Base-by-base conservation (phyloP, 2,113 vertebrate species). In the Solea solea region DNA sequence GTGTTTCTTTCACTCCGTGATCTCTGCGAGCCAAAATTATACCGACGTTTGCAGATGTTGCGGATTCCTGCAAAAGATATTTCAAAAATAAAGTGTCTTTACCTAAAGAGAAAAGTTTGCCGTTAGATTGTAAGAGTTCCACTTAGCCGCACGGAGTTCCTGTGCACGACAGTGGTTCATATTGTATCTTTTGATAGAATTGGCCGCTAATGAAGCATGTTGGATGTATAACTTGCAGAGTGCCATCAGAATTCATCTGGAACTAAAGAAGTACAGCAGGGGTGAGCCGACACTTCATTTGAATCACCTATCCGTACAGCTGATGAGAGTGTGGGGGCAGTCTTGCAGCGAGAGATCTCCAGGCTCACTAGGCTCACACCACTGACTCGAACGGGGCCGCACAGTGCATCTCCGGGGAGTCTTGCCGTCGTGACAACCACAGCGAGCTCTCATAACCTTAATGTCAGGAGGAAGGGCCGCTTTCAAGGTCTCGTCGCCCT, bases 311-410 rank as follows among this genome's bases (percentile, higher is more conserved):
- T 28, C 39, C 53, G 72, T 34, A 10, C 3, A 39, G 56, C 57
- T 74, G 54, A 78, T 78, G 74, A 67, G 8, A 67, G 71, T 13
- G 6, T 52, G 8, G 46, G 21, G 72, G 79, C 79, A 75, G 49
- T 74, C 71, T 76, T 74, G 76, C 69, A 82, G 68, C 45, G 72
- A 79, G 81, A 83, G 42, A 74, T 60, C 78, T 74, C 21, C 2
- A n/a, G 66, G 56, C 77, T 80, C 71, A 65, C 70, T 65, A 13
- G 40, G 60, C 75, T 79, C 79, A 80, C 70, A 34, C 68, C 52
- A 13, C 64, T 72, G 71, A 79, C 63, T 84, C 76, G 66, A 78
- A 76, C 46, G 55, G 44, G 45, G 41, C 68, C 71, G 42, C 60
- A 40, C 40, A 53, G 50, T 45, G 60, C 46, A 49, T 72, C 78